Base-by-base conservation (phyloP, 2,113 vertebrate genomes). In the Hirundichthys speculiger region DNA sequence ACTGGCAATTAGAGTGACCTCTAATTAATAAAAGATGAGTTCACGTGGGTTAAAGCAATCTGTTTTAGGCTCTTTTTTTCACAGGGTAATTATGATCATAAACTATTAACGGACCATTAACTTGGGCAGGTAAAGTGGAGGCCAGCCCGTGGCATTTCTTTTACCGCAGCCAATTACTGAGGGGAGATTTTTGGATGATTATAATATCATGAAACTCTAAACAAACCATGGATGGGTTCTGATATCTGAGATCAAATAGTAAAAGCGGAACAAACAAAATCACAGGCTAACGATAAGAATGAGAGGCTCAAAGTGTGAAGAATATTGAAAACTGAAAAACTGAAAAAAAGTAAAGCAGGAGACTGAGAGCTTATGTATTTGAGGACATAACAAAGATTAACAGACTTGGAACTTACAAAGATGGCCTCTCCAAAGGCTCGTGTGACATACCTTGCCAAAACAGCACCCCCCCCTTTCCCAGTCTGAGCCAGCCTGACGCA, bases 81-180 rank as follows among this genome's bases (percentile, higher is more conserved):
- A 45, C 42, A 66, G 85, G 74, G 81, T 89, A 91, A 92, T 93
- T 90, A 89, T 57, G 48, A 84, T 85, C 77, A 81, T 86, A 85
- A 90, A 90, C 85, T 82, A 83, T 90, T 87, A 91, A 88, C 66
- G 77, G 79, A 69, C 73, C 88, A 88, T 91, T 91, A 89, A 74
- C 77, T 88, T 63, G 4, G 63, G 60, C 84, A 89, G 88, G 81
- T 84, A 79, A 84, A 77, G 64, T 13, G 40, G 80, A 78, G 69
- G 82, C 79, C 82, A 57, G 75, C 38, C n/a, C 59, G 61, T 66
- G 73, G 79, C 75, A 64, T 81, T 88, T 79, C 65, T 64, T 61
- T 76, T 51, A 75, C 64, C 58, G 20, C 46, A 74, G 69, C 56
- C 69, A 82, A 73, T 83, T 72, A 80, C 73, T 47, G 54, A 13